Evolutionary conservation across 2,797 vertebrate genomes (phyloP), one percentile per base, ranked within the genome.

Genomic region (Pseudopleuronectes americanus): DNA sequence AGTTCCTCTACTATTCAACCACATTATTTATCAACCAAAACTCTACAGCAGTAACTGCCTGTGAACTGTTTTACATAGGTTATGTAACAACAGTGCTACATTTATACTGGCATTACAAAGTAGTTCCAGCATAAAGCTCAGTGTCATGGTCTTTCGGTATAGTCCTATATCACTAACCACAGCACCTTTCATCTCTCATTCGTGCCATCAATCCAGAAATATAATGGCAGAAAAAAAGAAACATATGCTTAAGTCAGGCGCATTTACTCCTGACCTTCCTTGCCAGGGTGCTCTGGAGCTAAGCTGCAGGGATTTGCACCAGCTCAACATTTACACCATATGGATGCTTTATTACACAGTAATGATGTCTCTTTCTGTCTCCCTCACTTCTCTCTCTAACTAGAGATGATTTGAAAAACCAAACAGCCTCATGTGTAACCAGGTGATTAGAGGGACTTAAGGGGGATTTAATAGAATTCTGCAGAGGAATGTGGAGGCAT

Each of bases 301-400:
- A 96, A 96, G 93, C 96, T 92, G 92, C 84, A 87, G 91, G 94
- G 96, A 96, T 97, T 97, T 96, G 92, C 95, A 93, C 91, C 84
- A 95, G 95, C 93, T 95, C 94, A 95, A 95, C 93, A 93, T 94
- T 96, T 95, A 90, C 93, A 95, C 96, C 96, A 97, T 96, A 97
- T 97, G 96, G 95, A 96, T 95, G 93, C 94, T 95, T 95, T 92
- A 94, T 89, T 93, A 92, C 85, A 94, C 92, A 92, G 93, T 93
- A 95, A 95, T 95, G 87, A 95, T 93, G 92, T 93, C 90, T 95
- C 91, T 91, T 72, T 79, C 69, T 65, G 71, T 76, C 87, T 73
- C 66, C 51, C 60, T 84, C 69, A 52, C 78, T 78, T 72, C 83
- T 74, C 74, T 68, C 66, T 84, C 84, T 86, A 83, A 85, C 93